Base-by-base conservation (phyloP, 1,140 invertebrate genomes). In the Mylabris phalerata region DNA sequence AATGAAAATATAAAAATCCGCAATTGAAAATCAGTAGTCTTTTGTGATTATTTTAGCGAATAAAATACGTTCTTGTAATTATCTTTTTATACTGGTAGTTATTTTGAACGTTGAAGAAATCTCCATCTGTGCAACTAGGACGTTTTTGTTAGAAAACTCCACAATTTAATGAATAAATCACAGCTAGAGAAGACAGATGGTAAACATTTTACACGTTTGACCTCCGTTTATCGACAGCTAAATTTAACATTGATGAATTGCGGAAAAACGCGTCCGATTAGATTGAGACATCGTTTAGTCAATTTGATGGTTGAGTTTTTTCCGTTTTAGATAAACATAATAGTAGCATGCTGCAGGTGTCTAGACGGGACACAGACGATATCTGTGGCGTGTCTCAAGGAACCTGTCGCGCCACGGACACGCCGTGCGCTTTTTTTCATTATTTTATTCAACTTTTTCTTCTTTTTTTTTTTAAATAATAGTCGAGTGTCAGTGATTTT, bases 331-430 rank as follows among this genome's bases (percentile, higher is more conserved):
- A 52, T 52, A 43, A 52, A 52, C 19, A 52, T 42, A 59, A 27
- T 39, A 38, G 51, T 50, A 48, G 45, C 59, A 48, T 56, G 58
- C 55, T 60, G 59, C 59, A 60, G 59, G 52, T 60, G 52, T 62
- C 48, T 56, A 56, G 55, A 56, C 55, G 55, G 32, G 40, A 45
- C 57, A 54, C 57, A 57, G 57, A 60, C 59, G 49, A 56, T 63
- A 67, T 66, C 66, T 59, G 61, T 65, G 61, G 65, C 66, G 68
- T 66, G 68, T 67, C 68, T 67, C 57, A 60, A 64, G 56, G 50
- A 62, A 61, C 44, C 50, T 70, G 55, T 70, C 68, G 65, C 68
- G 66, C 63, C 63, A 57, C 64, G 58, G 60, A 67, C 49, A 49
- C 48, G 43, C 45, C 47, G 55, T 56, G 55, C 55, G 55, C 55